Evolutionary conservation across 1,140 invertebrate genomes (phyloP).

Genomic region (Aricia agestis): DNA sequence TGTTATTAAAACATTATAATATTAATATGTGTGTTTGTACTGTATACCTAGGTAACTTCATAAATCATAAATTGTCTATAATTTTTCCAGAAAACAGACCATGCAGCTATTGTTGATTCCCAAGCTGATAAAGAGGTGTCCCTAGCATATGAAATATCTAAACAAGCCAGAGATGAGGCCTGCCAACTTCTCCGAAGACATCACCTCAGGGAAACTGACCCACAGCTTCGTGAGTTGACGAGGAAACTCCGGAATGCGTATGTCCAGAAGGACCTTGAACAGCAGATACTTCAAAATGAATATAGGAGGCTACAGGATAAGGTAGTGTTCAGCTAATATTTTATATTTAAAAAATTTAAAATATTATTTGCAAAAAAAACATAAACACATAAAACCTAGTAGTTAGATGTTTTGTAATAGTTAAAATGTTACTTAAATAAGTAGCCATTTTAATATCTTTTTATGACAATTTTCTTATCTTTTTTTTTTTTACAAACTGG

Average conservation of each 20-base stretch:
- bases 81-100: constrained; percentile 58
- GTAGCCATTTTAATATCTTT: too few relatives aligned
- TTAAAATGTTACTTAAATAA: too few relatives aligned
- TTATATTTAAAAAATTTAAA: too few relatives aligned
- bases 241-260: constrained; percentile 57
- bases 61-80: background rate
- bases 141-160: constrained; percentile 49
- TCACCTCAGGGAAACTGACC: constrained; percentile 54
- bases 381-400: too few relatives aligned
- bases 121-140: constrained; percentile 49
- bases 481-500: too few relatives aligned
- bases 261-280: constrained; percentile 52
- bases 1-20: too few relatives aligned
- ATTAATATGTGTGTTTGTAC: too few relatives aligned
- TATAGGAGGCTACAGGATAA: constrained; percentile 56
- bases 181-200: constrained; percentile 46
- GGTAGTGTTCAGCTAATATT: constrained; percentile 31
- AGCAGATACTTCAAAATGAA: constrained; percentile 62
- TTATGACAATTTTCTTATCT: too few relatives aligned
- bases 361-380: too few relatives aligned
- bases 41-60: background rate
- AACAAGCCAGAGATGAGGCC: constrained; percentile 42
- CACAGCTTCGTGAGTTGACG: constrained; percentile 40
- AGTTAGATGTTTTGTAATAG: too few relatives aligned
- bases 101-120: constrained; percentile 60